Conservation (phyloP, 2,797 vertebrate genomes). For the Alcedo quadribrachys region DNA sequence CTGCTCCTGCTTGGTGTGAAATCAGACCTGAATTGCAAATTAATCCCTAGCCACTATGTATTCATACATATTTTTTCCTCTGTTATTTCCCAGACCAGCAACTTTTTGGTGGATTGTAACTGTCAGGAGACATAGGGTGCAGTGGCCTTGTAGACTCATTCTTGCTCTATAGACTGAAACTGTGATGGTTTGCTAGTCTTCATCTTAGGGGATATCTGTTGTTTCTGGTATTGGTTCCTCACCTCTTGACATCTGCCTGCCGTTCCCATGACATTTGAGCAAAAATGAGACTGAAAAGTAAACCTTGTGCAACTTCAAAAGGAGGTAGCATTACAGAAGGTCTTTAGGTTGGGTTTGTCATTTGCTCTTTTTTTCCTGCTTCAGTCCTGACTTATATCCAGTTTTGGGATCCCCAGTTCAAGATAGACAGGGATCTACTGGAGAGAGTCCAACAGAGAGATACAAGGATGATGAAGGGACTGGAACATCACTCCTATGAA, state of each 20-base stretch:
- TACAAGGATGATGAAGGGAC: no score
- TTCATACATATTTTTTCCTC: not conserved
- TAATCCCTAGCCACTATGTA: no score
- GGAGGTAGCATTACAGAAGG: not conserved
- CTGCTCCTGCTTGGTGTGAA: not conserved
- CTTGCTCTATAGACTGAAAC: not conserved
- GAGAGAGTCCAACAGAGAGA: no score
- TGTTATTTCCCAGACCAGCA: not conserved
- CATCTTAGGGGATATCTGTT: not conserved
- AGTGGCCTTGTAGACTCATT: fast-evolving
- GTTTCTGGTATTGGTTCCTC: not conserved
- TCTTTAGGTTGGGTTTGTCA: not conserved
- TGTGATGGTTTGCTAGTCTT: not conserved
- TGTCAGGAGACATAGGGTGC: not conserved
- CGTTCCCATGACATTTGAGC: not conserved
- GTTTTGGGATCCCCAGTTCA: no score
- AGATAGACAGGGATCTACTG: no score
- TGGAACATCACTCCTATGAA: no score
- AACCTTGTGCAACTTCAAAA: not conserved
- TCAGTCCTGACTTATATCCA: not conserved
- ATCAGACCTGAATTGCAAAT: not conserved
- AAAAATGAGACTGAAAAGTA: not conserved
- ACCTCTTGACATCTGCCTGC: not conserved
- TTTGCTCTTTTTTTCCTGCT: not conserved
- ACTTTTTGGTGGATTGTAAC: not conserved